Conservation (phyloP, 2,113 vertebrate species). For the Petrocephalus microphthalmus region DNA sequence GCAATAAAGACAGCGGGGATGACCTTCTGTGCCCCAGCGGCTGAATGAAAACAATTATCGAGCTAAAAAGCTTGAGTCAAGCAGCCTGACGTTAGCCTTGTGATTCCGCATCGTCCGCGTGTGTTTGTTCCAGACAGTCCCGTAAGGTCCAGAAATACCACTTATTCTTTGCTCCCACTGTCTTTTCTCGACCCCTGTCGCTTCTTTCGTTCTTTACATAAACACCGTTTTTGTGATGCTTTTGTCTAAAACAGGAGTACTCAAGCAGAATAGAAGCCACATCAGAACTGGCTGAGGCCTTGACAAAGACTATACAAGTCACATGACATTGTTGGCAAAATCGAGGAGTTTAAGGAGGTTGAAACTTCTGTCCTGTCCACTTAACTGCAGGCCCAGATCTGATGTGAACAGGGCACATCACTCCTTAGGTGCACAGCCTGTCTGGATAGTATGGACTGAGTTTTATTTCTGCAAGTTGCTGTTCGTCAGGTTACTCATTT, state of each 20-base stretch:
- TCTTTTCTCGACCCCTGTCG: not conserved
- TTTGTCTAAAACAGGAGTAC: not conserved
- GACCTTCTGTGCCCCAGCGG: slow-evolving; percentile 11
- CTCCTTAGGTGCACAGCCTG: not conserved
- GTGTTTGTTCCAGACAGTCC: not conserved
- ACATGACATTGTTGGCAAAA: not conserved
- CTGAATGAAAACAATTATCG: slow-evolving; percentile 17
- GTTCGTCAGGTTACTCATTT: not conserved
- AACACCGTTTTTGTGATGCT: not conserved
- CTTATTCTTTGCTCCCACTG: not conserved
- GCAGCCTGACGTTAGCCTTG: slow-evolving; percentile 1
- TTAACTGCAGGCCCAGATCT: not conserved
- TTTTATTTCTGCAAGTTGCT: not conserved
- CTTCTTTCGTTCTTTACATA: too few relatives aligned
- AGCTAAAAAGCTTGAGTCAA: slow-evolving; percentile 14
- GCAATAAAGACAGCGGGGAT: slow-evolving; percentile 20
- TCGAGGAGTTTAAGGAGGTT: not conserved
- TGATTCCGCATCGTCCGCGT: not conserved
- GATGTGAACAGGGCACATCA: not conserved
- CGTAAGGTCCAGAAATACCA: not conserved
- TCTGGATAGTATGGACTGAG: not conserved
- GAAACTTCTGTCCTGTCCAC: not conserved
- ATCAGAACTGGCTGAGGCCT: not conserved
- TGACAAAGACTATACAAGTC: not conserved
- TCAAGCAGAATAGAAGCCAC: not conserved